These are phyloP conservation scores for Cynoglossus semilaevis DNA, from an alignment of 2,113 vertebrate genomes.

Conservation along the genomic window DNA sequence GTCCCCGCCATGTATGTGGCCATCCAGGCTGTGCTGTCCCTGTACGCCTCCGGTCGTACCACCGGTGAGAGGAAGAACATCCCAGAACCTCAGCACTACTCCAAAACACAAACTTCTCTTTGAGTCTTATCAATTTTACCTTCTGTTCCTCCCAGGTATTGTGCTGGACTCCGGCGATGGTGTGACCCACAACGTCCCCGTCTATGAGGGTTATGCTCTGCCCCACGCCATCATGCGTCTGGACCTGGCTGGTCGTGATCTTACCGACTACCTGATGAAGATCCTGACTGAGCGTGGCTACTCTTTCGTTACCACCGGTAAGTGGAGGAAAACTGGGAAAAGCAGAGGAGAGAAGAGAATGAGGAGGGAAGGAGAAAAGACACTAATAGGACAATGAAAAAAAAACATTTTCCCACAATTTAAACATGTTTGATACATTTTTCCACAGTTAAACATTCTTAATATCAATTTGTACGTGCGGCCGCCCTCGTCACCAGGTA, in stretches of 20 bases:
- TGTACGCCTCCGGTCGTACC: conserved; percentile 98
- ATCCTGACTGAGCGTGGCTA: conserved; percentile 97
- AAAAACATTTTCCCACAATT: too few species aligned
- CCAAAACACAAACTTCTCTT: too few species aligned
- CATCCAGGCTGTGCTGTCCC: conserved; percentile 99
- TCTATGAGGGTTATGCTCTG: conserved; percentile 8
- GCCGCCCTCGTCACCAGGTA: too few species aligned
- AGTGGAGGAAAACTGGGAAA: too few species aligned
- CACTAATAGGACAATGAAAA: too few species aligned
- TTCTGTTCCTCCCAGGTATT: conserved; percentile 76
- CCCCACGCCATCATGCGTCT: too few species aligned
- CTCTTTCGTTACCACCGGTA: conserved; percentile 96
- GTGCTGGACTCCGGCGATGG: conserved; percentile 79
- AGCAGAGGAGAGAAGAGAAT: too few species aligned
- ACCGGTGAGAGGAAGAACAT: conserved; percentile 83
- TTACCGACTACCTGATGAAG: conserved; percentile 98
- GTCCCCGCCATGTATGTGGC: conserved; percentile 99
- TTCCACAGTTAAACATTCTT: too few species aligned
- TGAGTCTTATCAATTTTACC: background rate
- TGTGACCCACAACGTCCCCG: conserved; percentile 42
- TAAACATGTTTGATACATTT: too few species aligned
- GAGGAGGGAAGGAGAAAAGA: too few species aligned
- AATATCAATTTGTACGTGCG: too few species aligned
- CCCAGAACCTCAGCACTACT: too few species aligned
- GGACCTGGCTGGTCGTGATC: conserved; percentile 62